Evolutionary conservation across 2,113 vertebrate genomes (phyloP), one percentile per base, ranked within the genome.

Genomic region (Corvus hawaiiensis): DNA sequence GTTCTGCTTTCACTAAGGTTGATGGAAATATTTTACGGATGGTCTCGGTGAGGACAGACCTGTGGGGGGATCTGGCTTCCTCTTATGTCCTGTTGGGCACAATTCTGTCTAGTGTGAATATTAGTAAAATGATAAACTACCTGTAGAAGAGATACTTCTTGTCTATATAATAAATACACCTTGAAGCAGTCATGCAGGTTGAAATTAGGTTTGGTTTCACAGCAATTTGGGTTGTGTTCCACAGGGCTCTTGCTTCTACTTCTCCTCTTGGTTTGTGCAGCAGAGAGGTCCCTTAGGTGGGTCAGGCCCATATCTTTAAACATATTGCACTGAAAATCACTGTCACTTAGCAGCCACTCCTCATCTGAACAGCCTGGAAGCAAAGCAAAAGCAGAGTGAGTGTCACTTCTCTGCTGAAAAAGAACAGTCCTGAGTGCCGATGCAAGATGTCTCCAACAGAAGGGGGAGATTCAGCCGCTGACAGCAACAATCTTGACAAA

Each of bases 401-500:
- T 26, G 72, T 88, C 83, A 83, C 55, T 78, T 63, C 61, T 35
- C 30, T 72, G 54, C 91, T 91, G 84, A n/a, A 85, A 94, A 89
- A 73, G 87, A 87, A 5, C 89, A 94, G 77, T 39, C 48, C 2
- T 7, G 43, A 89, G 93, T 9, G 89, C 77, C 78, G 41, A 32
- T 7, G 8, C 76, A 71, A 69, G 48, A 27, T 43, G 23, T 55
- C 73, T 81, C 58, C 23, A 17, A 55, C 88, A 95, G 94, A 95
- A 91, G 84, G 92, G 33, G 27, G 81, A 1, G 19, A 87, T 51
- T 81, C 69, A 26, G 48, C 24, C 11, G 27, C 87, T 84, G 74
- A 87, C 92, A 93, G 74, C 28, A 89, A 68, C 81, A 78, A 4
- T 82, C 89, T 92, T 93, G 93, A 78, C 84, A 78, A 76, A 56